Conservation (phyloP, 2,113 vertebrate species). For the Riparia riparia region DNA sequence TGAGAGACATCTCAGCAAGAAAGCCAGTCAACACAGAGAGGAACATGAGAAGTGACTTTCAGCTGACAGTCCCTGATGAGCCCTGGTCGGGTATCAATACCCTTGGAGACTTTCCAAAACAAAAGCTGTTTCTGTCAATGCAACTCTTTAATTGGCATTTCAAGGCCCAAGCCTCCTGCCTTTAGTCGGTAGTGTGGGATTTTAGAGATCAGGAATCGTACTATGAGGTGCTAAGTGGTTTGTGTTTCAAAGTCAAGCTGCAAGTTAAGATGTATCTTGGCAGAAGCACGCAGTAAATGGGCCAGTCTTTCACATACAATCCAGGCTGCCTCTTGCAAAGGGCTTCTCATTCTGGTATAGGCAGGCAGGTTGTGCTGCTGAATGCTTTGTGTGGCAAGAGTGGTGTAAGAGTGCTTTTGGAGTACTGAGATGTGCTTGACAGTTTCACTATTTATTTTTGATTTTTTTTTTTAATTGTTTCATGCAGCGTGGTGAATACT, state of each 20-base stretch:
- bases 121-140: constrained; percentile 20
- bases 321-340: not conserved
- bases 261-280: not conserved
- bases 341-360: rapidly evolving
- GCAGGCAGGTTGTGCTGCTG: not conserved
- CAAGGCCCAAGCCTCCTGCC: not conserved
- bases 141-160: not conserved
- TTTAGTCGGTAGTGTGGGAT: not conserved
- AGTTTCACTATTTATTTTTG: not conserved
- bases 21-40: not conserved
- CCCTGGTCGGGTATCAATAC: not conserved
- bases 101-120: constrained; percentile 14
- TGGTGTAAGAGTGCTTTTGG: too few relatives aligned
- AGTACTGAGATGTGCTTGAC: not conserved
- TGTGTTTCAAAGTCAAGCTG: not conserved
- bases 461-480: not conserved
- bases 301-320: not conserved
- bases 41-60: constrained; percentile 12
- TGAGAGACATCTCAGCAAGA: not conserved
- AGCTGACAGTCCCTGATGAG: not conserved
- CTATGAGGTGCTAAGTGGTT: not conserved
- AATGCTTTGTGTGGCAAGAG: not conserved
- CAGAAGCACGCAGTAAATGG: not conserved
- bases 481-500: not conserved
- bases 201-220: constrained; percentile 9